These are phyloP conservation scores for Sinonovacula constricta DNA, from an alignment of 1,140 invertebrate genomes.

Conservation along the genomic window DNA sequence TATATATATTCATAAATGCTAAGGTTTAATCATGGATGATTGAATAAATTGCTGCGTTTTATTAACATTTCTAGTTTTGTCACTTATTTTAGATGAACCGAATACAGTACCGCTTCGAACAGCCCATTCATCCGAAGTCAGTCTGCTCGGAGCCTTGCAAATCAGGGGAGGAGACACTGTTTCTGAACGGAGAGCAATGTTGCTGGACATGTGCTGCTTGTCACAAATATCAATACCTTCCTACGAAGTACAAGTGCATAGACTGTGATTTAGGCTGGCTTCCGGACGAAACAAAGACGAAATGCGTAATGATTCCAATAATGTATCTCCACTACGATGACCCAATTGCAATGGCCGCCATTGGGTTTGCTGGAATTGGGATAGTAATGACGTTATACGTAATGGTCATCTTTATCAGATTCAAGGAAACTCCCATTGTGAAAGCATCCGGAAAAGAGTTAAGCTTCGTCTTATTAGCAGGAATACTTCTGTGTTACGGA, in stretches of 20 bases:
- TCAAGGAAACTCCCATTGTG: conserved; percentile 77
- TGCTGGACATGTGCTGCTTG: conserved; percentile 98
- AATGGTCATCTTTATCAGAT: conserved; percentile 66
- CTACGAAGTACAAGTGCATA: conserved; percentile 89
- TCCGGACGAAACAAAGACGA: conserved; percentile 86
- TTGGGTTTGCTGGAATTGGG: conserved; percentile 80
- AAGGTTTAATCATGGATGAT: background rate
- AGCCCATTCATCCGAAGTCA: conserved; percentile 88
- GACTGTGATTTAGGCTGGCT: conserved; percentile 90
- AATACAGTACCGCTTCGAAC: conserved; percentile 78
- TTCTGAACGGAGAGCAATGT: conserved; percentile 93
- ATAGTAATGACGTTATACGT: conserved; percentile 65
- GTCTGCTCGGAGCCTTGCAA: conserved; percentile 93
- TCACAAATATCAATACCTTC: conserved; percentile 88
- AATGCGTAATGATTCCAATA: conserved; percentile 89
- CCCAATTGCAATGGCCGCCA: conserved; percentile 93
- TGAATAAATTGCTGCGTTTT: background rate
- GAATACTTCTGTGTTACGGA: conserved; percentile 77
- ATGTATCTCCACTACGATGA: conserved; percentile 84
- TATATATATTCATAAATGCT: background rate
- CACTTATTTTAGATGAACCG: conserved; percentile 58
- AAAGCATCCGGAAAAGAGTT: conserved; percentile 77
- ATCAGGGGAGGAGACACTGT: conserved; percentile 92
- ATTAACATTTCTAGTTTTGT: too few species aligned
- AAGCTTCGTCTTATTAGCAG: conserved; percentile 76